Percentiles rank a stretch among this genome's conserved stretches.
These are phyloP conservation scores for Opisthograptis luteolata DNA, from an alignment of 2,888 invertebrate genomes.

Conservation along the genomic window DNA sequence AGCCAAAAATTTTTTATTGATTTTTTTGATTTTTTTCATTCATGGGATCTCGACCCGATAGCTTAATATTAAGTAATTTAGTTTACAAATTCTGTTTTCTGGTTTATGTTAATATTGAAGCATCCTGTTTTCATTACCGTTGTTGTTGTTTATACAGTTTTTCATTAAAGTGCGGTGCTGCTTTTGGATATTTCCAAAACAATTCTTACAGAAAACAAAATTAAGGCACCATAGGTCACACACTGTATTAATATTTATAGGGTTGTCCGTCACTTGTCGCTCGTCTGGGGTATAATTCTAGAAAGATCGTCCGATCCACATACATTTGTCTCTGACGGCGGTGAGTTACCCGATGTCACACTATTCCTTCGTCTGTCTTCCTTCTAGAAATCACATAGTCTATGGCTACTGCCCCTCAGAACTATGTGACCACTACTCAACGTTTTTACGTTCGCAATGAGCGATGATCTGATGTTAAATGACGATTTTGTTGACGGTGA, in stretches of 20 bases:
- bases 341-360: constrained; percentile 58
- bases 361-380: constrained; percentile 1
- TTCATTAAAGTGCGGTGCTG: not conserved
- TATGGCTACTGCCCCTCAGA: not conserved
- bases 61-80: no score
- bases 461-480: no score
- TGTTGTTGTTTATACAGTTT: not conserved
- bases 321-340: constrained; percentile 32
- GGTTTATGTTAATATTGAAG: no score
- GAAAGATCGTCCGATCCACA: constrained; percentile 29
- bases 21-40: no score
- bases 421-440: no score
- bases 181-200: not conserved
- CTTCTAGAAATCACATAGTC: not conserved
- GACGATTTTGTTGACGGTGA: no score
- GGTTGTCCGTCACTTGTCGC: constrained; percentile 39
- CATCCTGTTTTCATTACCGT: no score
- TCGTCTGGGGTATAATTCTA: constrained; percentile 26
- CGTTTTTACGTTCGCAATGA: no score
- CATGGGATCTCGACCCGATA: no score
- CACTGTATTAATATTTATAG: constrained; percentile 37
- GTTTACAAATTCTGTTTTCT: no score
- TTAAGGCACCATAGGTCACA: not conserved
- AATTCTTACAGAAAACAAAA: not conserved
- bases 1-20: no score